Evolutionary conservation across 2,888 invertebrate genomes (phyloP).

Genomic region (Ophion slaviceki): DNA sequence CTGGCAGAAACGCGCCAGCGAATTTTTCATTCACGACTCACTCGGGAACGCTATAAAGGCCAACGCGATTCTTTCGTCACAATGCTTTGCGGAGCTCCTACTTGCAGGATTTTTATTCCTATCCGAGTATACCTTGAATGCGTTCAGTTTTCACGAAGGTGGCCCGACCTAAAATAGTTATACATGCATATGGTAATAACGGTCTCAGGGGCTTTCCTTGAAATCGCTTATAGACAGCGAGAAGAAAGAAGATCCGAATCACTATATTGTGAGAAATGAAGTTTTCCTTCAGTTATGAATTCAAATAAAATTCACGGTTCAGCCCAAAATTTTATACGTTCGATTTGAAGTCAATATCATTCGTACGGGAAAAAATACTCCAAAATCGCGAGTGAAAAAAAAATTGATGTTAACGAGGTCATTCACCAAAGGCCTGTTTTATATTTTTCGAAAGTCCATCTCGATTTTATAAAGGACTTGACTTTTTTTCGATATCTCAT

Average conservation of each 20-base stretch:
- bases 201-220: background rate
- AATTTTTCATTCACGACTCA: conserved; percentile 19
- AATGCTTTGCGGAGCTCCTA: conserved; percentile 23
- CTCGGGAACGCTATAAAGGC: conserved; percentile 16
- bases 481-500: too few species aligned
- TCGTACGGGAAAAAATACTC: too few species aligned
- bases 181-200: conserved; percentile 23
- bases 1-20: background rate
- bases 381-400: background rate
- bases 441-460: too few species aligned
- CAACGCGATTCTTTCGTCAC: conserved; percentile 12
- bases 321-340: too few species aligned
- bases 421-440: too few species aligned
- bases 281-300: background rate
- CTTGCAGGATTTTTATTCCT: conserved; percentile 26
- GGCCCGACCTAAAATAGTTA: background rate
- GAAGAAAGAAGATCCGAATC: conserved; percentile 2
- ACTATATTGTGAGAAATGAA: too few species aligned
- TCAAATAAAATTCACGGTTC: background rate
- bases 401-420: background rate
- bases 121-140: background rate
- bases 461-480: too few species aligned
- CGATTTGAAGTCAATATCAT: too few species aligned
- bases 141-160: conserved; percentile 25
- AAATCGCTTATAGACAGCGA: conserved; percentile 37